These are phyloP conservation scores for Pasiphila rectangulata DNA, from an alignment of 2,888 invertebrate species.

Conservation along the genomic window DNA sequence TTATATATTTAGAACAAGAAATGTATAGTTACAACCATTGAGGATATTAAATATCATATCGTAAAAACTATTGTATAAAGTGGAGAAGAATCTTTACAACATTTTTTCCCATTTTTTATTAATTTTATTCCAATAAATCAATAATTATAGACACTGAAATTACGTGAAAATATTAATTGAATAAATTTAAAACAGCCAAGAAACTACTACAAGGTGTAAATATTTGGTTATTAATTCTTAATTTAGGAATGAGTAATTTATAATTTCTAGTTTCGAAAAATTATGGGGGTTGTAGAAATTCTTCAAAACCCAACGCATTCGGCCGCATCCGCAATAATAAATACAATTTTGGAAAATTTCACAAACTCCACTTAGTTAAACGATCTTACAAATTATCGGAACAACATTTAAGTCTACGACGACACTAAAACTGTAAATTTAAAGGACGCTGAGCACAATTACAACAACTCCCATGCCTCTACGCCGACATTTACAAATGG, in stretches of 20 bases:
- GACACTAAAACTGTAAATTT: slow-evolving; percentile 57
- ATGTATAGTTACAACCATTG: slow-evolving; percentile 82
- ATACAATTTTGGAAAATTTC: slow-evolving; percentile 53
- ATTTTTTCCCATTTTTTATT: slow-evolving; percentile 68
- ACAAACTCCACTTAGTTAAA: slow-evolving; percentile 51
- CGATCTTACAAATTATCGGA: slow-evolving; percentile 75
- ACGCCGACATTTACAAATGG: slow-evolving; percentile 7
- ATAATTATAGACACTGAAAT: slow-evolving; percentile 80
- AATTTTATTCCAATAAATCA: slow-evolving; percentile 77
- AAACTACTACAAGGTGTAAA: slow-evolving; percentile 76
- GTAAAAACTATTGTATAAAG: slow-evolving; percentile 82
- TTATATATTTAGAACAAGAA: slow-evolving; percentile 83
- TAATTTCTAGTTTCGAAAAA: slow-evolving; percentile 58
- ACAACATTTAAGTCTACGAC: slow-evolving; percentile 74
- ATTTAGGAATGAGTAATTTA: slow-evolving; percentile 76
- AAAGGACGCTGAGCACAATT: slow-evolving; percentile 29
- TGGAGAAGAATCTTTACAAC: slow-evolving; percentile 74
- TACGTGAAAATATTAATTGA: slow-evolving; percentile 78
- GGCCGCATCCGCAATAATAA: slow-evolving; percentile 25
- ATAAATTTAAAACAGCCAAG: slow-evolving; percentile 78
- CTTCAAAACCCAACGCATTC: slow-evolving; percentile 48
- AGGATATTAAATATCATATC: slow-evolving; percentile 82
- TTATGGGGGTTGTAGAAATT: slow-evolving; percentile 54
- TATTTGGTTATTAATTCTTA: slow-evolving; percentile 77
- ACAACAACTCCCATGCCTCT: slow-evolving; percentile 21